Conservation (phyloP, 2,888 invertebrate genomes). For the Agonopterix arenella region DNA sequence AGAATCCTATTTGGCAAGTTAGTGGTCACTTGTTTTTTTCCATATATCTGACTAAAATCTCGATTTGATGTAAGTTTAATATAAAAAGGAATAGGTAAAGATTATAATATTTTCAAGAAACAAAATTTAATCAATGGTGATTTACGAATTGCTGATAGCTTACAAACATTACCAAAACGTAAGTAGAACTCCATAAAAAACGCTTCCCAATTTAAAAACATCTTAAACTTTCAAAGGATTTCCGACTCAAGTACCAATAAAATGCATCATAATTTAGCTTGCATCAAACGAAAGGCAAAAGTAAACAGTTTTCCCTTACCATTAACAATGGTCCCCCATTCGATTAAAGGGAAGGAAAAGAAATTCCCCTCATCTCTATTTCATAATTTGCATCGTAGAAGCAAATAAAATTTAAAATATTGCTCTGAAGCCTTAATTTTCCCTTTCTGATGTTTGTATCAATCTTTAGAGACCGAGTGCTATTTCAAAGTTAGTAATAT, state of each 20-base stretch:
- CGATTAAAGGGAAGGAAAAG: conserved; percentile 54
- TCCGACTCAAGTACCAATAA: conserved; percentile 8
- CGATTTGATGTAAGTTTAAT: neutral
- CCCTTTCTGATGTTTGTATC: conserved; percentile 55
- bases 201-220: conserved; percentile 15
- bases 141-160: neutral
- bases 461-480: conserved; percentile 29
- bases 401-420: conserved; percentile 74
- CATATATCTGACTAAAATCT: too few relatives aligned
- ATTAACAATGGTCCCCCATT: conserved; percentile 64
- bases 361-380: conserved; percentile 59
- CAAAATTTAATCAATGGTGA: neutral
- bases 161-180: neutral
- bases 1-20: too few relatives aligned
- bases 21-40: too few relatives aligned
- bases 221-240: conserved; percentile 1
- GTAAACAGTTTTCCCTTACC: conserved; percentile 52
- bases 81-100: neutral
- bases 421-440: conserved; percentile 57
- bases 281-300: conserved; percentile 34
- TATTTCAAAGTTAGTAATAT: too few relatives aligned
- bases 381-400: conserved; percentile 73
- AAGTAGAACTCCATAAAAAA: neutral
- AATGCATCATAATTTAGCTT: conserved; percentile 21
- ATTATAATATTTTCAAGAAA: too few relatives aligned